Evolutionary conservation across 1,140 invertebrate species (phyloP).

Genomic region (Bombus consobrinus): DNA sequence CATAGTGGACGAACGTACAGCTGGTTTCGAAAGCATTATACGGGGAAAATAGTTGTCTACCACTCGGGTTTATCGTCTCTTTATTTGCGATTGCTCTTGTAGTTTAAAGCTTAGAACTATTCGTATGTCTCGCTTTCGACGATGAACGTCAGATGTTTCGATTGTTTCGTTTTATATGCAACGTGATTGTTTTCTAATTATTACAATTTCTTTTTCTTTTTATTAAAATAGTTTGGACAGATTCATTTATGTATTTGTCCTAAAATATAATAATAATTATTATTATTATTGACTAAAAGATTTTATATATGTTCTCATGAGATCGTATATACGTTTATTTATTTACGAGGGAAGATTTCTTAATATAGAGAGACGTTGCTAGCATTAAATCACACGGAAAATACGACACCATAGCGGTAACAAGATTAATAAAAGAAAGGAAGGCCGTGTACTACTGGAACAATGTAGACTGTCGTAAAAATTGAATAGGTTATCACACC

Average conservation of each 20-base stretch:
- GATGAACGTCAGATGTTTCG: not conserved
- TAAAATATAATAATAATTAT: too few species aligned
- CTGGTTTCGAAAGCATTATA: not conserved
- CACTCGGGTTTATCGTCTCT: not conserved
- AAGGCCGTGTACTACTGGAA: not conserved
- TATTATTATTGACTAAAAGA: too few species aligned
- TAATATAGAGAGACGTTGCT: not conserved
- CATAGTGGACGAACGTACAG: not conserved
- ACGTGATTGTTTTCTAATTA: not conserved
- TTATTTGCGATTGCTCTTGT: not conserved
- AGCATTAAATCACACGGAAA: not conserved
- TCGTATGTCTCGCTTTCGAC: not conserved
- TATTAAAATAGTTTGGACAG: too few species aligned
- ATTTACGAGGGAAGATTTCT: not conserved
- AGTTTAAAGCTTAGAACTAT: not conserved
- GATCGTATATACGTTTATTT: too few species aligned
- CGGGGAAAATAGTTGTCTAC: not conserved
- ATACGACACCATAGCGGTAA: not conserved
- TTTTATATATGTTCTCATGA: too few species aligned
- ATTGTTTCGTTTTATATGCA: not conserved
- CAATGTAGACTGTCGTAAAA: not conserved
- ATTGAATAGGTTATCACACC: not conserved
- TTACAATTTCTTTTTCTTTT: not conserved
- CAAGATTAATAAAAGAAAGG: not conserved
- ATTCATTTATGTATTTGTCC: too few species aligned